Conservation (phyloP, 2,888 invertebrate species). For the Patella ulyssiponensis region DNA sequence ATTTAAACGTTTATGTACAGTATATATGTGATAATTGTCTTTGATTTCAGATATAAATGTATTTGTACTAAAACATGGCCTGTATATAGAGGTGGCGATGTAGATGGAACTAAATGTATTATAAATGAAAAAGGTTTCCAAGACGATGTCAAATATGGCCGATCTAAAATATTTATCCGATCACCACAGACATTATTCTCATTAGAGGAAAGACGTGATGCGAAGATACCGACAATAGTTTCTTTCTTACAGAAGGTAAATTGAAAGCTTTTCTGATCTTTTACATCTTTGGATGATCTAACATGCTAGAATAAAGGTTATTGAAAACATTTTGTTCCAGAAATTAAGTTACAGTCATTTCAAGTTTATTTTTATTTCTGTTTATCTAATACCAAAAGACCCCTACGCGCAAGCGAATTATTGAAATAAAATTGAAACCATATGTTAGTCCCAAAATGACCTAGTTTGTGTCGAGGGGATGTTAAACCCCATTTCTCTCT, state of each 20-base stretch:
- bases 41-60: constrained; percentile 88
- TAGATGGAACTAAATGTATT: constrained; percentile 88
- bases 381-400: too few relatives aligned
- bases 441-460: too few relatives aligned
- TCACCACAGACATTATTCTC: constrained; percentile 92
- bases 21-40: constrained; percentile 27
- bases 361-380: too few relatives aligned
- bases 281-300: neutral
- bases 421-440: too few relatives aligned
- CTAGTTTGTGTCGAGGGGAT: too few relatives aligned
- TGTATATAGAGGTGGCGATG: constrained; percentile 85
- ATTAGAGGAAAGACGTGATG: constrained; percentile 88
- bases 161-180: constrained; percentile 95
- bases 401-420: too few relatives aligned
- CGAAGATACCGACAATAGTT: constrained; percentile 91
- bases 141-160: constrained; percentile 92
- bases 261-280: neutral
- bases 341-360: too few relatives aligned
- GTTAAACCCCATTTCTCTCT: too few relatives aligned
- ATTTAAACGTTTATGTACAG: too few relatives aligned
- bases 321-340: too few relatives aligned
- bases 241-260: constrained; percentile 91
- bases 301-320: too few relatives aligned
- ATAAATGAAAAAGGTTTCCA: constrained; percentile 84
- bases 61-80: constrained; percentile 97